phyloP scores from a whole-genome alignment of 2,888 invertebrate species.

The Agonopterix arenella region DNA sequence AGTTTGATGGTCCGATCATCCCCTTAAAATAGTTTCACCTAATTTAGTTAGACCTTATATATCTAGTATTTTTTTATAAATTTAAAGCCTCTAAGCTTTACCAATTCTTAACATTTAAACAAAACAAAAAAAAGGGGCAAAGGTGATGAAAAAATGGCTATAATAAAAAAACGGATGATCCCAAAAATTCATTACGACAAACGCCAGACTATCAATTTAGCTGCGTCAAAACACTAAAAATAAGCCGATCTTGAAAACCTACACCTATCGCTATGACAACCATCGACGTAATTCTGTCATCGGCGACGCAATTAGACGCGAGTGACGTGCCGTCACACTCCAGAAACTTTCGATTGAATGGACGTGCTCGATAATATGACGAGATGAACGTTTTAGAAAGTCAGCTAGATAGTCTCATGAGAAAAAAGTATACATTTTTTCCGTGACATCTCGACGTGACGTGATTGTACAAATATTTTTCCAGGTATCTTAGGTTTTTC shows the following conservation, averaged over 20 bases:
- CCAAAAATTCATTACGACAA: background rate
- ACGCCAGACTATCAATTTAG: constrained; percentile 14
- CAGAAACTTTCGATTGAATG: constrained; percentile 18
- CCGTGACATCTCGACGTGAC: constrained; percentile 1
- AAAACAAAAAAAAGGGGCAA: too few relatives aligned
- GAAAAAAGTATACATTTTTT: constrained; percentile 4
- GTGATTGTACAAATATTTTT: constrained; percentile 3
- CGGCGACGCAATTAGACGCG: constrained; percentile 41
- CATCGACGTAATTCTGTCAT: constrained; percentile 56
- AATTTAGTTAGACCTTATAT: too few relatives aligned
- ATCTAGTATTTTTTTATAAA: too few relatives aligned
- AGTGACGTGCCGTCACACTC: constrained; percentile 29
- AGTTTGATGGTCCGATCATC: too few relatives aligned
- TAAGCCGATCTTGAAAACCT: constrained; percentile 18
- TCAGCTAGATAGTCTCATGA: background rate
- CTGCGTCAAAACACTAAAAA: constrained; percentile 44
- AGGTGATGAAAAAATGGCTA: background rate
- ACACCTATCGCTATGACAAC: constrained; percentile 33
- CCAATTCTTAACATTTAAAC: too few relatives aligned
- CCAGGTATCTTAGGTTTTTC: background rate
- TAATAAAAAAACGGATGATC: background rate
- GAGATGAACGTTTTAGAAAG: constrained; percentile 11
- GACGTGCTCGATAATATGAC: constrained; percentile 7
- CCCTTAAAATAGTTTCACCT: too few relatives aligned
- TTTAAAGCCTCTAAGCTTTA: too few relatives aligned